These are phyloP conservation scores for Mirza zaza DNA, from an alignment of 2,113 vertebrate genomes.

Conservation along the genomic window DNA sequence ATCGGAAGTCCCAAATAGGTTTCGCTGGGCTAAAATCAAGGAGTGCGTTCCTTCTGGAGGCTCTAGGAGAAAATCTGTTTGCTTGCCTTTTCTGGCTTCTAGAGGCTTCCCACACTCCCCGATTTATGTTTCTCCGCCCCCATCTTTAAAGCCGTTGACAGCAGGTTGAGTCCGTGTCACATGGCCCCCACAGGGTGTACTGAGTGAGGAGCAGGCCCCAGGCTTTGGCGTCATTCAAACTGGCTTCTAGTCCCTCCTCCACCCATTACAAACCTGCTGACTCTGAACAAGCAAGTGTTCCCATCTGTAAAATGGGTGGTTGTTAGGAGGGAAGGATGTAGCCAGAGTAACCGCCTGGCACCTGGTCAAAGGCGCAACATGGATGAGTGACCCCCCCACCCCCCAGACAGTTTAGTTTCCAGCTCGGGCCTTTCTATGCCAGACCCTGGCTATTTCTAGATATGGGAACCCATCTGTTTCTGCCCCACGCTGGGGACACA, in stretches of 20 bases:
- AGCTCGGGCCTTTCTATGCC: not conserved
- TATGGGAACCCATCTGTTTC: not conserved
- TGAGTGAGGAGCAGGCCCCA: too few species aligned
- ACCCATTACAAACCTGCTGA: too few species aligned
- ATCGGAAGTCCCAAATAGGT: not conserved
- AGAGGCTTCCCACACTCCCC: not conserved
- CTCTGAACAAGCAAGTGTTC: not conserved
- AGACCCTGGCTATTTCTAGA: not conserved
- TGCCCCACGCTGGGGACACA: not conserved
- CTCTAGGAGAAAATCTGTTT: too few species aligned
- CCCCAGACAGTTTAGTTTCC: not conserved
- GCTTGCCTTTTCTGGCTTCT: not conserved
- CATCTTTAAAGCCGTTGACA: not conserved
- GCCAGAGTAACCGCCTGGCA: not conserved
- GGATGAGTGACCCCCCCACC: not conserved
- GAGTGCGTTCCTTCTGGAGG: not conserved
- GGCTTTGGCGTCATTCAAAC: not conserved
- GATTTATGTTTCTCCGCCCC: too few species aligned
- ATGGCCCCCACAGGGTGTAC: accelerated
- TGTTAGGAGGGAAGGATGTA: not conserved
- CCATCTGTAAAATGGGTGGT: not conserved
- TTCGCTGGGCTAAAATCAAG: not conserved
- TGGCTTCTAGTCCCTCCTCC: not conserved
- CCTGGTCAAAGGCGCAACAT: not conserved
- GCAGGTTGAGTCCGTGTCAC: not conserved